A percentile compares a stretch with the other conserved stretches of the same genome.
Evolutionary conservation across 2,113 vertebrate species (phyloP).

Genomic region (Dasyprocta punctata): DNA sequence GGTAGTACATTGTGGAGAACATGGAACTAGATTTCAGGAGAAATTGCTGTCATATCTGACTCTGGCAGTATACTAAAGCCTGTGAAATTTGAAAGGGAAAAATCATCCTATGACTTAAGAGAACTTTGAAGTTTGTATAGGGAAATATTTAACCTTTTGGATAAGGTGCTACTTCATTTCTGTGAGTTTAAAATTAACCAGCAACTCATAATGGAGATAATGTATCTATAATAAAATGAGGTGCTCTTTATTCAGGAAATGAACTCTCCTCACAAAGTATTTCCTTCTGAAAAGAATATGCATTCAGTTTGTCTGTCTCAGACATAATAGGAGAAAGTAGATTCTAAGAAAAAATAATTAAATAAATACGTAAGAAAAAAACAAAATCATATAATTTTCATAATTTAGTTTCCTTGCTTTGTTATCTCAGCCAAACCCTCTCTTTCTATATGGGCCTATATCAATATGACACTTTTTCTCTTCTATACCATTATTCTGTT

Average conservation of each 20-base stretch:
- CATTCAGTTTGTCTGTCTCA: not conserved
- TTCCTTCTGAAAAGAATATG: not conserved
- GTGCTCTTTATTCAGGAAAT: not conserved
- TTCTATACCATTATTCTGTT: not conserved
- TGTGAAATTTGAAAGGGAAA: not conserved
- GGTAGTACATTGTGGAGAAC: not conserved
- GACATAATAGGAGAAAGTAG: not conserved
- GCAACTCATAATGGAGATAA: not conserved
- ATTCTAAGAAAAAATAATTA: not conserved
- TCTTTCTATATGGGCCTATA: not conserved
- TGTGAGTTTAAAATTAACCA: conserved; percentile 1
- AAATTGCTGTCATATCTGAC: not conserved
- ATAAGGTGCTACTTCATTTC: not conserved
- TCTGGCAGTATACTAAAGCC: not conserved
- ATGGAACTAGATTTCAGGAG: not conserved
- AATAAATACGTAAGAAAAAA: not conserved
- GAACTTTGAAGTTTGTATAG: not conserved
- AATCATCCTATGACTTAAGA: not conserved
- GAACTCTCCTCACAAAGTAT: not conserved
- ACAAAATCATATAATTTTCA: not conserved
- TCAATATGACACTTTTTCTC: not conserved
- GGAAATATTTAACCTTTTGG: not conserved
- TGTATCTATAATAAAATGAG: not conserved
- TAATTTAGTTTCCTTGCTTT: not conserved
- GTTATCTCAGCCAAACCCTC: not conserved